Percentiles rank a stretch among this genome's conserved stretches.
These are phyloP conservation scores for Holothuria scabra DNA, from an alignment of 53 echinoderm and acorn worm species.

Conservation along the genomic window DNA sequence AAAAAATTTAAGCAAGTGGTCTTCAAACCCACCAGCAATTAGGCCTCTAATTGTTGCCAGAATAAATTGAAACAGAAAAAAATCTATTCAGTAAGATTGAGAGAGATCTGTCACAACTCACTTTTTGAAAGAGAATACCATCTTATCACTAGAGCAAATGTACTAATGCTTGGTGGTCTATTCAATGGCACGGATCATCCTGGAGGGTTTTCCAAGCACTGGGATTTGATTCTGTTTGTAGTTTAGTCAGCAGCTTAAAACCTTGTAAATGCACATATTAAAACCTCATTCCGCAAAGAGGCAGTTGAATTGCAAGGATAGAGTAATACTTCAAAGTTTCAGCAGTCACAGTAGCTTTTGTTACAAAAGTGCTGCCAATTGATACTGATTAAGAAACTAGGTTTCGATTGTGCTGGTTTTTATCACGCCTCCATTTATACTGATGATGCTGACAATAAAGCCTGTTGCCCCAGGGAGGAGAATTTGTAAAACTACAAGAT, in stretches of 20 bases:
- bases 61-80: slow-evolving; percentile 18
- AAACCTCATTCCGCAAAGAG: slow-evolving; percentile 28
- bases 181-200: slow-evolving; percentile 25
- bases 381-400: slow-evolving; percentile 21
- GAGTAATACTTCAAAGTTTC: slow-evolving; percentile 9
- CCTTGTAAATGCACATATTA: slow-evolving; percentile 38
- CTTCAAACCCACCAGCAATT: neutral
- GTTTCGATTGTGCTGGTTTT: neutral
- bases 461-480: too few species aligned
- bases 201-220: neutral
- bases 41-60: slow-evolving; percentile 24
- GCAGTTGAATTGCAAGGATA: neutral
- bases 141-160: slow-evolving; percentile 28
- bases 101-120: neutral
- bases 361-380: slow-evolving; percentile 20
- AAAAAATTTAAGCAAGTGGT: slow-evolving; percentile 5
- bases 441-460: too few species aligned
- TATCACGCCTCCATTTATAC: too few species aligned
- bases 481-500: too few species aligned
- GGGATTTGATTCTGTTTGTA: slow-evolving; percentile 25
- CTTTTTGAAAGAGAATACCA: neutral
- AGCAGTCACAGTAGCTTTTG: neutral
- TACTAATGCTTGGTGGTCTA: slow-evolving; percentile 44
- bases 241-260: slow-evolving; percentile 1
- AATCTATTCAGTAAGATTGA: slow-evolving; percentile 7